A percentile compares a stretch with the other conserved stretches of the same genome.
Conservation (phyloP, 1,140 invertebrate species). For the Bombus cullumanus region DNA sequence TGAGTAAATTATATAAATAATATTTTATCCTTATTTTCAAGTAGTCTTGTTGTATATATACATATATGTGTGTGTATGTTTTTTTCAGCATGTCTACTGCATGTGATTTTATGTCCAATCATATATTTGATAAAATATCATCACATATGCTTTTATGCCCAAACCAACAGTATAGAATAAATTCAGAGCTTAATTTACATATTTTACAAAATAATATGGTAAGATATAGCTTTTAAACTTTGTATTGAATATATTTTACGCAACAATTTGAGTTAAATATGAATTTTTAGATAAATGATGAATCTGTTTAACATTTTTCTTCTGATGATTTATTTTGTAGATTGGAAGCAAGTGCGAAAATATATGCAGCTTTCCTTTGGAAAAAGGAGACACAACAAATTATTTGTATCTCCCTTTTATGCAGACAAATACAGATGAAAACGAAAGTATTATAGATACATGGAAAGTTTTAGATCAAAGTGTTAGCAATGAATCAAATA, state of each 20-base stretch:
- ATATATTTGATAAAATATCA: slow-evolving; percentile 18
- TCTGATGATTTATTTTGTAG: background rate
- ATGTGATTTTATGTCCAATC: slow-evolving; percentile 17
- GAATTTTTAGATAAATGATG: background rate
- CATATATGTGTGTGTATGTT: background rate
- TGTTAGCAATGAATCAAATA: slow-evolving; percentile 31
- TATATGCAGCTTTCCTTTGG: background rate
- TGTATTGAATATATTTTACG: background rate
- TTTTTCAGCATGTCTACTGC: background rate
- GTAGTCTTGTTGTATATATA: background rate
- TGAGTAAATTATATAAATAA: slow-evolving; percentile 41
- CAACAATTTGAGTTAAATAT: background rate
- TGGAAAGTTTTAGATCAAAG: slow-evolving; percentile 48
- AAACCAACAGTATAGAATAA: background rate
- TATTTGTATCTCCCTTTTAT: background rate
- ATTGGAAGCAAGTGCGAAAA: background rate
- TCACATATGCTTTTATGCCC: background rate
- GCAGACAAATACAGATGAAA: slow-evolving; percentile 5
- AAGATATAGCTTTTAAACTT: background rate
- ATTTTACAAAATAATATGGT: background rate
- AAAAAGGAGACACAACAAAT: background rate
- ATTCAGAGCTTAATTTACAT: background rate
- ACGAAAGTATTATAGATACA: slow-evolving; percentile 48
- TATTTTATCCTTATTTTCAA: background rate
- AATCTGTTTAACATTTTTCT: background rate